Conservation (phyloP, 2,113 vertebrate species). For the Leucopsar rothschildi region DNA sequence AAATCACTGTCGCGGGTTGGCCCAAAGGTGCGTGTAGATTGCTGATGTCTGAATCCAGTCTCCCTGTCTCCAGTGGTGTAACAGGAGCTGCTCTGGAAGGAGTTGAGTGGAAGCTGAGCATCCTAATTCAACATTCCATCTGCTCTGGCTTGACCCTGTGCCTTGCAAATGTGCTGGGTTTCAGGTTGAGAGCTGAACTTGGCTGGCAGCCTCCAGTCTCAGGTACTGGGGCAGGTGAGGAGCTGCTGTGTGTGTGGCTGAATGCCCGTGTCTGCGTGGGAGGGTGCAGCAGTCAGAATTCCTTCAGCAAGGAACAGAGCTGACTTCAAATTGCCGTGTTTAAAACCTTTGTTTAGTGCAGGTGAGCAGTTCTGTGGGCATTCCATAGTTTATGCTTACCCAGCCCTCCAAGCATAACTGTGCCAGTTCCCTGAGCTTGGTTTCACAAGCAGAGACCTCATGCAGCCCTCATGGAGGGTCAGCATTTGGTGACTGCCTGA, state of each 20-base stretch:
- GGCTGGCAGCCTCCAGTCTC: neutral
- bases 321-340: neutral
- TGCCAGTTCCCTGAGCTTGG: neutral
- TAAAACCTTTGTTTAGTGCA: neutral
- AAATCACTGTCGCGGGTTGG: neutral
- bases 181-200: neutral
- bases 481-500: neutral
- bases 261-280: fast-evolving
- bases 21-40: neutral
- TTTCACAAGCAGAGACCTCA: neutral
- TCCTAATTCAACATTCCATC: neutral
- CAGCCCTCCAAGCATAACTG: neutral
- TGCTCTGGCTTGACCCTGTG: neutral
- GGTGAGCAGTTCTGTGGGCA: neutral
- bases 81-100: neutral
- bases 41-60: neutral
- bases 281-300: neutral
- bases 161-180: neutral
- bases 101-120: neutral
- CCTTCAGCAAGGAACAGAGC: fast-evolving
- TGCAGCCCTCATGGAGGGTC: neutral
- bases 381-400: neutral
- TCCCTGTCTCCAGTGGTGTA: neutral
- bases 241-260: neutral
- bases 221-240: neutral